Conservation (phyloP, 2,888 invertebrate species). For the Mellilla xanthometata region DNA sequence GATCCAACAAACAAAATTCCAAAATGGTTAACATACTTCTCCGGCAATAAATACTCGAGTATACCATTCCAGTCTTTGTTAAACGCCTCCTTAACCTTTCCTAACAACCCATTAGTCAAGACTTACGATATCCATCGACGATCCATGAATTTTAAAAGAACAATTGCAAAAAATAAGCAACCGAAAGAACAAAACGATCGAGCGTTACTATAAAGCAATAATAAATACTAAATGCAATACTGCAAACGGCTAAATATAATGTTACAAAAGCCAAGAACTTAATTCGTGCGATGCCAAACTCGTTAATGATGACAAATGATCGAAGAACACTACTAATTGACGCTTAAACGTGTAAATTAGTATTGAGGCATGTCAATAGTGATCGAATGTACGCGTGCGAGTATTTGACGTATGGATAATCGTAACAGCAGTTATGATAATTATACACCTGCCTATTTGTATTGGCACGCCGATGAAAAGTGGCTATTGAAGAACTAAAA, state of each 20-base stretch:
- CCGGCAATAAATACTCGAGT: slow-evolving; percentile 19
- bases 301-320: slow-evolving; percentile 69
- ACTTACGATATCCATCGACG: slow-evolving; percentile 45
- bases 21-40: slow-evolving; percentile 16
- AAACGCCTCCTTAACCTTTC: slow-evolving; percentile 42
- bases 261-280: too few species aligned
- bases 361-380: slow-evolving; percentile 54
- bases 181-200: slow-evolving; percentile 5
- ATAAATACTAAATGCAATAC: slow-evolving; percentile 33
- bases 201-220: slow-evolving; percentile 36
- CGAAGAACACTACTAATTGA: slow-evolving; percentile 65
- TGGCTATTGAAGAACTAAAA: too few species aligned
- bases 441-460: slow-evolving; percentile 49
- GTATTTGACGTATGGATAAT: slow-evolving; percentile 56
- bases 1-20: slow-evolving; percentile 7
- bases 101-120: slow-evolving; percentile 40
- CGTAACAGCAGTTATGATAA: slow-evolving; percentile 38
- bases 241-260: slow-evolving; percentile 36
- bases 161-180: slow-evolving; percentile 6
- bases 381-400: slow-evolving; percentile 41
- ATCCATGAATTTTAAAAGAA: slow-evolving; percentile 39
- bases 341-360: slow-evolving; percentile 63
- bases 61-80: slow-evolving; percentile 22
- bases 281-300: slow-evolving; percentile 40
- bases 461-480: background rate